Evolutionary conservation across 1,140 invertebrate species (phyloP).

Genomic region (Dendrolimus kikuchii): DNA sequence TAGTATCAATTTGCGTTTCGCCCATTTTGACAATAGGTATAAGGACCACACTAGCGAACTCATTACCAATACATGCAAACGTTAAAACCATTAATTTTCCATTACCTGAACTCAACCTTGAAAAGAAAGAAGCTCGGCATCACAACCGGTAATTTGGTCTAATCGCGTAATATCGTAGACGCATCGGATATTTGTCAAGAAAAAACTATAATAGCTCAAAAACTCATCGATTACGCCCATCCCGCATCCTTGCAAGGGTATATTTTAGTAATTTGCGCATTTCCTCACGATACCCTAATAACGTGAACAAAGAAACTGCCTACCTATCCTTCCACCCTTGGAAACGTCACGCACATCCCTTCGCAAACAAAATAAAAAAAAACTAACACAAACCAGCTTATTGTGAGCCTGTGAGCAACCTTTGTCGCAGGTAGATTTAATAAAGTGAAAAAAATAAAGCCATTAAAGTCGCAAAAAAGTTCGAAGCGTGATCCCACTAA

Average conservation of each 20-base stretch:
- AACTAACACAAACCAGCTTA: constrained; percentile 33
- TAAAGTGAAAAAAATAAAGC: constrained; percentile 48
- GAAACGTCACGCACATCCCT: constrained; percentile 62
- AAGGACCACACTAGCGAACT: too few relatives aligned
- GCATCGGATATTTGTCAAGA: too few relatives aligned
- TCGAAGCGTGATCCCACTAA: constrained; percentile 44
- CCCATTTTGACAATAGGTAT: too few relatives aligned
- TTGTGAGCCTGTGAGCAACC: constrained; percentile 28
- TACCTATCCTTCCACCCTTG: constrained; percentile 62
- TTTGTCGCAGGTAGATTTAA: constrained; percentile 52
- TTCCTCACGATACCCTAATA: constrained; percentile 48
- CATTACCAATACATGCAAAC: too few relatives aligned
- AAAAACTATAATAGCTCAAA: neutral
- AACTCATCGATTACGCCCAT: constrained; percentile 2
- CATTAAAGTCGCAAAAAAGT: constrained; percentile 43
- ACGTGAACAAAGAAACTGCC: constrained; percentile 44
- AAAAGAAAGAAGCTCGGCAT: too few relatives aligned
- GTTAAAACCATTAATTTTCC: too few relatives aligned
- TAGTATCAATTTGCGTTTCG: too few relatives aligned
- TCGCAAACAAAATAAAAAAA: constrained; percentile 55
- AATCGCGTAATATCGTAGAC: too few relatives aligned
- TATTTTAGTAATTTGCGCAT: constrained; percentile 39
- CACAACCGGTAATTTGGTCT: too few relatives aligned
- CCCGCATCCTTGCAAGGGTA: constrained; percentile 2
- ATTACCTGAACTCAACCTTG: too few relatives aligned